Conservation (phyloP, 2,797 vertebrate genomes). For the Todus mexicanus region DNA sequence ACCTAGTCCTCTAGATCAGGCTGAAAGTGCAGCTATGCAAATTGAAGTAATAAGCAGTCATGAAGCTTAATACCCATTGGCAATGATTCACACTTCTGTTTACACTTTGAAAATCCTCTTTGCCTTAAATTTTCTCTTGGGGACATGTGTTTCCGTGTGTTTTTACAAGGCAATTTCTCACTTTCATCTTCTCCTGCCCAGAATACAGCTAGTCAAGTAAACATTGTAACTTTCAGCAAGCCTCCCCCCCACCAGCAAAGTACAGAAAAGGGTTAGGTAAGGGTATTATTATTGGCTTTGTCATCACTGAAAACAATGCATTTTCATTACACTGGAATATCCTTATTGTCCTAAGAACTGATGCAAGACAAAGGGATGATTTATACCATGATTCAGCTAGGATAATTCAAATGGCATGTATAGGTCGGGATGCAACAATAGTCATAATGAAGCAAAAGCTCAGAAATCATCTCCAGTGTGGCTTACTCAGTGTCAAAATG, state of each 20-base stretch:
- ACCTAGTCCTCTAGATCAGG: neutral
- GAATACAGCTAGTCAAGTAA: neutral
- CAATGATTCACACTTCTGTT: constrained; percentile 3
- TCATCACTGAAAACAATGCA: neutral
- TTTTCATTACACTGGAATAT: neutral
- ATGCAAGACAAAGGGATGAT: neutral
- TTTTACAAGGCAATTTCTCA: neutral
- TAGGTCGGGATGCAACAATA: neutral
- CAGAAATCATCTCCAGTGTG: neutral
- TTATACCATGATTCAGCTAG: neutral
- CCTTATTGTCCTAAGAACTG: neutral
- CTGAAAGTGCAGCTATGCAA: neutral
- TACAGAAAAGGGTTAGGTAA: neutral
- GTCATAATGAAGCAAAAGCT: neutral
- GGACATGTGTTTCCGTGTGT: neutral
- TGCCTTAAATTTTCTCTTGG: neutral
- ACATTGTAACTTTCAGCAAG: neutral
- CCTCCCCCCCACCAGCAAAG: neutral
- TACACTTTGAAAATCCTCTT: neutral
- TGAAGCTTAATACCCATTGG: neutral
- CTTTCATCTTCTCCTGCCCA: neutral
- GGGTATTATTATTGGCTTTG: neutral
- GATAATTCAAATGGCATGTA: neutral
- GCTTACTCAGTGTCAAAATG: neutral
- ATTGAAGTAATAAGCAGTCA: neutral